phyloP scores from a whole-genome alignment of 2,113 vertebrate genomes.

The Enhydra lutris region DNA sequence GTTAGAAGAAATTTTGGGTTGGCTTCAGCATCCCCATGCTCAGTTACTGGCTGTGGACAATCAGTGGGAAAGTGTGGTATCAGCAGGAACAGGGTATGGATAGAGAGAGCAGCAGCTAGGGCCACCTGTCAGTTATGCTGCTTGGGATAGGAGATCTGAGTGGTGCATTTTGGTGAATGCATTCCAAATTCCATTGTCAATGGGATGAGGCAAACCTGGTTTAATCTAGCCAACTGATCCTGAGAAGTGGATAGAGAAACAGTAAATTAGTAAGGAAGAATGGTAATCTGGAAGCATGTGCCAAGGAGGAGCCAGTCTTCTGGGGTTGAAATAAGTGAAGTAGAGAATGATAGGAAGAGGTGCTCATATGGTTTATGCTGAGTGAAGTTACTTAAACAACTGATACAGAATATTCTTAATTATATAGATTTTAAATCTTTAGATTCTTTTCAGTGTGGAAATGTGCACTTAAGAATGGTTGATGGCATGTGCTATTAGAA shows the following conservation, averaged over 20 bases:
- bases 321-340: neutral
- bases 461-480: neutral
- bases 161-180: neutral
- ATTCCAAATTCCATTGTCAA: neutral
- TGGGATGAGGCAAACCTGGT: neutral
- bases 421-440: neutral
- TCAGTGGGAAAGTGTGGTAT: neutral
- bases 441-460: neutral
- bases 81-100: neutral
- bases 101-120: neutral
- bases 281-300: neutral
- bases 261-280: neutral
- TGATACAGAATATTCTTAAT: neutral
- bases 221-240: neutral
- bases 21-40: neutral
- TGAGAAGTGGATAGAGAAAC: neutral
- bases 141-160: neutral
- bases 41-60: neutral
- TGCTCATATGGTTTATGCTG: neutral
- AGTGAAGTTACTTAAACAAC: neutral
- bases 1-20: neutral
- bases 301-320: neutral
- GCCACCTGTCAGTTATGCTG: neutral
- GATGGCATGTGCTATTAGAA: neutral
- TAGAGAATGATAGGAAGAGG: neutral